Conservation (phyloP, 2,113 vertebrate genomes). For the Tragelaphus buxtoni region DNA sequence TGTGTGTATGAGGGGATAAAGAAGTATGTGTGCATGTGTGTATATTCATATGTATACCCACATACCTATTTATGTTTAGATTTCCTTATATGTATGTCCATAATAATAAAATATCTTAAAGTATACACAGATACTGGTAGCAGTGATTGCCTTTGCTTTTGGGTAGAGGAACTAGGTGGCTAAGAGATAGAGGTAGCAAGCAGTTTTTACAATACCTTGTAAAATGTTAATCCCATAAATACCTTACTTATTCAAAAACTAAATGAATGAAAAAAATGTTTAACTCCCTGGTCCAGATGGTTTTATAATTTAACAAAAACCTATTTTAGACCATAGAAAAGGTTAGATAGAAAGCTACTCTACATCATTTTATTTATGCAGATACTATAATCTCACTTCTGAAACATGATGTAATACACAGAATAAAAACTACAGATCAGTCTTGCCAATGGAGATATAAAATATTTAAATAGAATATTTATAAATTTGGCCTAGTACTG, state of each 20-base stretch:
- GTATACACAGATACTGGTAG: background rate
- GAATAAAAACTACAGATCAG: background rate
- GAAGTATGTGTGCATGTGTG: background rate
- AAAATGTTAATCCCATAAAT: conserved; percentile 21
- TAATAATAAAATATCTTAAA: background rate
- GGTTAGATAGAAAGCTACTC: background rate
- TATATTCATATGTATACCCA: background rate
- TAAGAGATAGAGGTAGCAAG: background rate
- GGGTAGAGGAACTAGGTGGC: background rate
- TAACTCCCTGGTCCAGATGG: background rate
- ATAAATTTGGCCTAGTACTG: background rate
- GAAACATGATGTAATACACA: background rate
- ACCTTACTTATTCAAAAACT: background rate
- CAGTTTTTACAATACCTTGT: background rate
- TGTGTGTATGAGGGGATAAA: background rate
- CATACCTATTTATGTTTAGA: background rate
- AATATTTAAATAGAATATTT: background rate
- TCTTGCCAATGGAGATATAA: background rate
- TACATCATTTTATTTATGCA: background rate
- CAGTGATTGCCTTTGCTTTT: background rate
- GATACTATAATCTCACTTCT: background rate
- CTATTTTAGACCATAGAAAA: background rate
- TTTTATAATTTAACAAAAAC: background rate
- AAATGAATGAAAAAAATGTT: background rate
- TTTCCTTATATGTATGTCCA: background rate